Evolutionary conservation across 2,113 vertebrate species (phyloP).

Genomic region (Serinus canaria): DNA sequence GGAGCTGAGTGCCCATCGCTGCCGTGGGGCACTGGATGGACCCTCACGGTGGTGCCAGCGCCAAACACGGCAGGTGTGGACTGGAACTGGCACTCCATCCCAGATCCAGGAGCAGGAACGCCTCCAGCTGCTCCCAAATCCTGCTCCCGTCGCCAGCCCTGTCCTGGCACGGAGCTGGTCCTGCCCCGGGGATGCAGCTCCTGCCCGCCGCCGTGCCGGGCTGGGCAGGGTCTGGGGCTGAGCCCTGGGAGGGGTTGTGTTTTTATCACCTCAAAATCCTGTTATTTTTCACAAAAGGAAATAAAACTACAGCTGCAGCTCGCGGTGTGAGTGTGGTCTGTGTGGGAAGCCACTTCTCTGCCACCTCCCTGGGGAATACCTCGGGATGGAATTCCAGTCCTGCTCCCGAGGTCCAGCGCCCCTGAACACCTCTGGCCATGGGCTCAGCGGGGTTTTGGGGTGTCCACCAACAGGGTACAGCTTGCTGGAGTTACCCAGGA

Average conservation of each 20-base stretch:
- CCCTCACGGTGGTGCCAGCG: background rate
- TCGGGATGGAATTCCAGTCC: fast-evolving
- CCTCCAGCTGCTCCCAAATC: background rate
- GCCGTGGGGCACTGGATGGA: background rate
- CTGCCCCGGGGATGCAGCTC: background rate
- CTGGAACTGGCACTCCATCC: background rate
- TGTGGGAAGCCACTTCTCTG: background rate
- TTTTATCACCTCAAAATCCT: constrained; percentile 16
- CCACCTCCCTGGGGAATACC: fast-evolving
- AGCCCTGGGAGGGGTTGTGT: constrained; percentile 31
- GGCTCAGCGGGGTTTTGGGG: background rate
- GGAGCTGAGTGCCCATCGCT: fast-evolving
- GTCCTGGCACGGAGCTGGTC: background rate
- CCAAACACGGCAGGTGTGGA: fast-evolving
- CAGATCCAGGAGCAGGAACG: background rate
- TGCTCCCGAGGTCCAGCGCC: background rate
- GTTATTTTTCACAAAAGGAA: constrained; percentile 79
- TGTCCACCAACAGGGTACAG: fast-evolving
- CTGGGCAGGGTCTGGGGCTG: constrained; percentile 3
- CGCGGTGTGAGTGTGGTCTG: constrained; percentile 14
- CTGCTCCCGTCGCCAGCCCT: background rate
- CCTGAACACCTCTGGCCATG: fast-evolving
- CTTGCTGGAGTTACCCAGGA: background rate
- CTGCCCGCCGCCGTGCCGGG: constrained; percentile 40
- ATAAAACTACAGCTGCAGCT: constrained; percentile 75